Base-by-base conservation (phyloP, 2,797 vertebrate genomes). In the Columba guinea region DNA sequence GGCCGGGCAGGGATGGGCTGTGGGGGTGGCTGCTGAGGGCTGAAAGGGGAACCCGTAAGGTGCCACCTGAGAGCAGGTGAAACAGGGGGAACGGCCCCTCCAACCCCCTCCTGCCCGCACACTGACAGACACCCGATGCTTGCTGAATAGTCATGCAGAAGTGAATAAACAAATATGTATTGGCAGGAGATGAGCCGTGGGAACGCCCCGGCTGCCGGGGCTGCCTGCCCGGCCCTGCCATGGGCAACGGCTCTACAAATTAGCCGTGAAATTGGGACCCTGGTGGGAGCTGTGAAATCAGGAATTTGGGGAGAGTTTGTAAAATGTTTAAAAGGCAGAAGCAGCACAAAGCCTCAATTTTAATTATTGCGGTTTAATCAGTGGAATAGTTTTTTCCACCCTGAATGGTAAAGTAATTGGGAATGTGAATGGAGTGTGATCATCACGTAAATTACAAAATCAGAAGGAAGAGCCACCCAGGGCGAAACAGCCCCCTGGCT, bases 281-380 rank as follows among this genome's bases (percentile, higher is more conserved):
- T 62, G 89, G 62, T 3, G 3, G 19, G 46, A 91, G 55, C 76
- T 94, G 80, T 93, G 87, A 93, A 95, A 95, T n/a, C 3, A 3
- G 49, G 65, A 82, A 10, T 86, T 28, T 63, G 35, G 64, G 41
- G 14, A 68, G 79, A 87, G 67, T 59, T 76, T 84, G 46, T 89
- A 32, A 90, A 88, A 77, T 34, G 22, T 49, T 92, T 88, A 89
- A 90, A 82, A 94, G 68, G 80, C 94, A 95, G 82, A 74, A 86
- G 55, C 51, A 52, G 65, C 69, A 74, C 83, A 95, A 85, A 95
- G 77, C 63, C 76, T 91, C 56, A 1, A 7, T 91, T 92, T 95
- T 95, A 96, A 96, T 96, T 91, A 94, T 52, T 91, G 91, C 14
- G 0, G 23, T 53, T 95, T 95, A 95, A 90, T 96, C 87, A 87